phyloP scores from a whole-genome alignment of 2,113 vertebrate genomes.

The Campylorhamphus procurvoides region DNA sequence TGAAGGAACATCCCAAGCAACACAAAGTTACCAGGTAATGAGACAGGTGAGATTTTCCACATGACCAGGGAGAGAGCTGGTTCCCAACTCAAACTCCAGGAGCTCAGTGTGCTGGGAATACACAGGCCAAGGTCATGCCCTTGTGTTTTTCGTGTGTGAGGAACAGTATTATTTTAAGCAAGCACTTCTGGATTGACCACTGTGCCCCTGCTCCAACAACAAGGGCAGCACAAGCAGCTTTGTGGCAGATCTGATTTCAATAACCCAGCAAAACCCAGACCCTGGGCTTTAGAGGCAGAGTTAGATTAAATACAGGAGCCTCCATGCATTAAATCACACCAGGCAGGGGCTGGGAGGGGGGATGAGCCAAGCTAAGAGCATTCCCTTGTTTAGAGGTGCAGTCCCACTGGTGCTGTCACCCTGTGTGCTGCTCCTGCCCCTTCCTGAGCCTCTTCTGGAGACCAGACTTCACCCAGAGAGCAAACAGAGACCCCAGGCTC shows the following conservation, averaged over 20 bases:
- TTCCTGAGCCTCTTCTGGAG: not conserved
- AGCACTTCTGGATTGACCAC: not conserved
- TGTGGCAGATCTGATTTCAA: not conserved
- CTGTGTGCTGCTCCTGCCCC: not conserved
- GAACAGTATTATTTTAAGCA: not conserved
- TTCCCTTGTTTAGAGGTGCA: not conserved
- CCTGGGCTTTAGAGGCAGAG: not conserved
- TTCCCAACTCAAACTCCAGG: not conserved
- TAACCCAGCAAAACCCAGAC: not conserved
- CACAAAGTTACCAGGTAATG: not conserved
- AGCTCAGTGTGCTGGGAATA: not conserved
- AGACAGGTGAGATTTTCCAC: not conserved
- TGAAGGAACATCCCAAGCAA: not conserved
- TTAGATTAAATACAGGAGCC: not conserved
- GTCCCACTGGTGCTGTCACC: constrained; percentile 32
- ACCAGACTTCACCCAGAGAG: not conserved
- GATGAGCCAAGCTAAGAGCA: not conserved
- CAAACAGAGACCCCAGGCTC: not conserved
- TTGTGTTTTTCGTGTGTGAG: not conserved
- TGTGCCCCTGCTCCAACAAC: not conserved
- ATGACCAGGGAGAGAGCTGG: not conserved
- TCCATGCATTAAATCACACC: fast-evolving
- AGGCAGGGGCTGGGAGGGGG: not conserved
- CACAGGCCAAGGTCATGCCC: not conserved
- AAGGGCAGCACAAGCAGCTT: not conserved